Base-by-base conservation (phyloP, 2,888 invertebrate genomes). In the Mythimna loreyi region DNA sequence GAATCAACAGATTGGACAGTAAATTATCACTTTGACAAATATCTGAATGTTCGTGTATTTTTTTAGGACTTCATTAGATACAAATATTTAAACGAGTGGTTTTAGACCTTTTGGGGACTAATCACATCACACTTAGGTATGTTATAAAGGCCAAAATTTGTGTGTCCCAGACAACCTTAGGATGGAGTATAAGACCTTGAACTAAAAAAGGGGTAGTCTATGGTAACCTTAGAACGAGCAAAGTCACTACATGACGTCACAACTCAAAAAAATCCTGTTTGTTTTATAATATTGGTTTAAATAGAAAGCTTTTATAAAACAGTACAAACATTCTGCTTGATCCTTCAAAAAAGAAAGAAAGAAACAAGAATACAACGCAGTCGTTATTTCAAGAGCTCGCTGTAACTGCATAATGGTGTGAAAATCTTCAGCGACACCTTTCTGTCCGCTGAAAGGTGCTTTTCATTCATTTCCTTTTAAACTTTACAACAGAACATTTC, bases 371-470 rank as follows among this genome's bases (percentile, higher is more conserved):
- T 58, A 6, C 47, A 47, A 47, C 19, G 40, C 28, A 66, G 47
- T 53, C 30, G 45, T 25, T 53, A 52, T 45, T 47, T 66, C 3
- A 66, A 75, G 23, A 55, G 53, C 53, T 74, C 43, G 40, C 40
- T 40, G 55, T 53, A 65, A 74, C 21, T 55, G 67, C 47, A 43
- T 65, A 49, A 59, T 75, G 36, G 28, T 67, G 25, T 43, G n/a
- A 43, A 55, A 75, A 67, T n/a, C 7, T 36, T 56, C 45, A 21
- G 16, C 16, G 11, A 40, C 47, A 59, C 6, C 23, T 49, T 30
- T 30, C 36, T 23, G 16, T 43, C 25, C 5, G 13, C 21, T 49
- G 21, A 21, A 11, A n/a, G 40, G 33, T 28, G 25, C 7, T 59
- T 67, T 58, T 30, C 13, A 33, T 53, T 67, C 19, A 33, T 53